Percentiles rank a stretch among this genome's conserved stretches.
Evolutionary conservation across 2,113 vertebrate species (phyloP).

Genomic region (Hydrolagus affinis): DNA sequence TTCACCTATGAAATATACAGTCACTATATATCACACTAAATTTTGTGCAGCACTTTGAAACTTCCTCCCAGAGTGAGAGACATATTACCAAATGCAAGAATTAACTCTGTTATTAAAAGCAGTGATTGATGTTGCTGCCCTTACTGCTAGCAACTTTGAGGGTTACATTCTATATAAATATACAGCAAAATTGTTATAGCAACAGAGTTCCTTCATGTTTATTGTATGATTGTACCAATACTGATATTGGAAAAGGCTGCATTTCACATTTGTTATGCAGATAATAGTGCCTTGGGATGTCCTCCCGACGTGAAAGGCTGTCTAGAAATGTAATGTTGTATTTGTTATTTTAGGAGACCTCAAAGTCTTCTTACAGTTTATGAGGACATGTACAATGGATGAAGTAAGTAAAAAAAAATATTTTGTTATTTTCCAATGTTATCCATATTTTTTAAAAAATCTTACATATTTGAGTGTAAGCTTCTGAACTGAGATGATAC

Average conservation of each 20-base stretch:
- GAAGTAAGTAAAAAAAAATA: background rate
- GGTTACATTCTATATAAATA: background rate
- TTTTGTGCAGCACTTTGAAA: too few relatives aligned
- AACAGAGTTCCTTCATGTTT: background rate
- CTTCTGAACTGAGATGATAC: background rate
- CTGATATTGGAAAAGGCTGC: background rate
- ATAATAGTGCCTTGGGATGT: too few relatives aligned
- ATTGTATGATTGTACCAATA: background rate
- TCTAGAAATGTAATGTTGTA: too few relatives aligned
- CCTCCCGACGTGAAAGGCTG: too few relatives aligned
- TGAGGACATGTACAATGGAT: background rate
- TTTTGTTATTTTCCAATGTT: too few relatives aligned
- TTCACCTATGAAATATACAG: too few relatives aligned
- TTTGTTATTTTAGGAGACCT: background rate
- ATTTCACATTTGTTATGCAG: background rate
- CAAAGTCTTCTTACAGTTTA: background rate
- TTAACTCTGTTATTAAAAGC: background rate
- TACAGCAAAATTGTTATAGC: too few relatives aligned
- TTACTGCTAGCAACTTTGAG: background rate
- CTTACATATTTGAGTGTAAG: slow-evolving; percentile 7
- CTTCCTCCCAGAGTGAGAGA: too few relatives aligned
- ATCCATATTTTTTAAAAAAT: too few relatives aligned
- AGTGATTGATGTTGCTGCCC: too few relatives aligned
- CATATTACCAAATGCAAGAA: too few relatives aligned
- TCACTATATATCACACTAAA: too few relatives aligned